Evolutionary conservation across 37 sponge, comb jelly and placozoan genomes (phyloP).

Genomic region (Bolinopsis microptera): DNA sequence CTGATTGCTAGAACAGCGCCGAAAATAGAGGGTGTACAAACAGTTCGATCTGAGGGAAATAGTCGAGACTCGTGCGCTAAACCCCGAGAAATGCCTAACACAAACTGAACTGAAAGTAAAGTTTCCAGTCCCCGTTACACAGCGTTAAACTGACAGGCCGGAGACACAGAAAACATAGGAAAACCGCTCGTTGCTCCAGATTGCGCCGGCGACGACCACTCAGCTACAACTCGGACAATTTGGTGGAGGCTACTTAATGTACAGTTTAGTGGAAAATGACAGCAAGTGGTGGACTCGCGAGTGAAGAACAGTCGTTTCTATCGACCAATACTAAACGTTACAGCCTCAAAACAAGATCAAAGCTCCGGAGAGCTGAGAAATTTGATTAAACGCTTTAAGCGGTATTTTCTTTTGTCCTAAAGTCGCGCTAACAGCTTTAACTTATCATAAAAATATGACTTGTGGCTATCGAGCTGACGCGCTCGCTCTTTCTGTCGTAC

Average conservation of each 20-base stretch:
- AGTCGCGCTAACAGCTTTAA: slow-evolving; percentile 42
- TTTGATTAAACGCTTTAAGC: slow-evolving; percentile 63
- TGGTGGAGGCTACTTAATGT: background rate
- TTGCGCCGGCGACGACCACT: background rate
- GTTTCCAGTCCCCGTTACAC: background rate
- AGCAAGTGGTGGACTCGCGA: background rate
- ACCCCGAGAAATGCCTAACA: background rate
- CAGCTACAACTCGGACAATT: background rate
- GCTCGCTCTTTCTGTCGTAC: background rate
- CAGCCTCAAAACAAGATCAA: background rate
- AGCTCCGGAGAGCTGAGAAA: background rate
- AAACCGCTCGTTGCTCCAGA: background rate
- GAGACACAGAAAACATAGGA: background rate
- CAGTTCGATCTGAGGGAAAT: background rate
- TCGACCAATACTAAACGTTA: background rate
- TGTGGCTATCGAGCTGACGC: background rate
- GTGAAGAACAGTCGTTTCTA: background rate
- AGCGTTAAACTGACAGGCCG: background rate
- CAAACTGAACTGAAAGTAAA: background rate
- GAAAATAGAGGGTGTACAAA: background rate
- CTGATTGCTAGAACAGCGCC: background rate
- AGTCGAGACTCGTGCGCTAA: background rate
- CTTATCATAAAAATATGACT: background rate
- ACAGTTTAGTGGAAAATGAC: background rate
- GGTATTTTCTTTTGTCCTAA: slow-evolving; percentile 50